These are phyloP conservation scores for Virgularia gustaviana DNA, from an alignment of 92 coral and sea anemone genomes.

Conservation along the genomic window DNA sequence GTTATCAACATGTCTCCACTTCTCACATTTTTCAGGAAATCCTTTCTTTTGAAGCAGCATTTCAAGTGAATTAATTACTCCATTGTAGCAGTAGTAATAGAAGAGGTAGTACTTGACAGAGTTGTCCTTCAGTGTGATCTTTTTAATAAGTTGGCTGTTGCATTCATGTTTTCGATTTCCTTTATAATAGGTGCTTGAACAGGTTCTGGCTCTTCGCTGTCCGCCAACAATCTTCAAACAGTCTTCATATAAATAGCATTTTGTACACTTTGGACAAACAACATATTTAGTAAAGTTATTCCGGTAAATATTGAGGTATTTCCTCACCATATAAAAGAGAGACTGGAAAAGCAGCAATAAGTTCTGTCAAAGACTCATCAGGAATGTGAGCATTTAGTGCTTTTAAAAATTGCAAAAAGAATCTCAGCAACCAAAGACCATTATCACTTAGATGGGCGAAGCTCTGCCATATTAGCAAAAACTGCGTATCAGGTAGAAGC, in stretches of 20 bases:
- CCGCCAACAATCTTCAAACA: conserved; percentile 18
- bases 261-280: conserved; percentile 41
- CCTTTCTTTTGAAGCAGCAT: conserved; percentile 23
- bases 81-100: conserved; percentile 35
- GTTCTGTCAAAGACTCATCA: conserved; percentile 14
- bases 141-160: conserved; percentile 8
- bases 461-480: conserved; percentile 38
- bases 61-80: conserved; percentile 33
- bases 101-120: conserved; percentile 22
- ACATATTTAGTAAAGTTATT: conserved; percentile 42
- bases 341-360: conserved; percentile 23
- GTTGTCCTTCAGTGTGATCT: conserved; percentile 16
- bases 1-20: conserved; percentile 28
- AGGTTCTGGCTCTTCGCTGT: not conserved
- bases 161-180: conserved; percentile 1
- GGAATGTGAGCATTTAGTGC: conserved; percentile 32
- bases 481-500: conserved; percentile 22
- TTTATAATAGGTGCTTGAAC: conserved; percentile 7
- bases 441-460: conserved; percentile 43
- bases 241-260: conserved; percentile 41
- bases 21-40: conserved; percentile 35
- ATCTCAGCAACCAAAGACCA: conserved; percentile 48
- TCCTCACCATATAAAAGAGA: conserved; percentile 38
- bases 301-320: conserved; percentile 27
- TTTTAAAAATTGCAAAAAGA: conserved; percentile 40